Conservation (phyloP, 1,140 invertebrate genomes). For the Popillia japonica region DNA sequence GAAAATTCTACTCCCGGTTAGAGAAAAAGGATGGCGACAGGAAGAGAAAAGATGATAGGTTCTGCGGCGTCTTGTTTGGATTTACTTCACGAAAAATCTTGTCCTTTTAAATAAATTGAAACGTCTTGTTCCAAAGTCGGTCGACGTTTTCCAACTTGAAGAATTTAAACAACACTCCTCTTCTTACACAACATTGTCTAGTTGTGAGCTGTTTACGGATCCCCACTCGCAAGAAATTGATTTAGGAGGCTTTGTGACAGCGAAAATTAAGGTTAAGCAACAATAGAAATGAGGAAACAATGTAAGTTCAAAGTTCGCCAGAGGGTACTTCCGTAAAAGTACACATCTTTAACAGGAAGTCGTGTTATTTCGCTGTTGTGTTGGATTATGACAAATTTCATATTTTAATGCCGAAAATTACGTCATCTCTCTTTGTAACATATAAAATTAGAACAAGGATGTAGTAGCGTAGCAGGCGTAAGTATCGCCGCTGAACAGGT, state of each 20-base stretch:
- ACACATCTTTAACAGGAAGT: too few species aligned
- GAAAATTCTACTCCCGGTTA: neutral
- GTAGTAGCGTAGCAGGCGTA: too few species aligned
- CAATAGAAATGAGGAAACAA: neutral
- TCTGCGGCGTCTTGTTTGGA: neutral
- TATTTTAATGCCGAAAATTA: too few species aligned
- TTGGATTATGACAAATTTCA: too few species aligned
- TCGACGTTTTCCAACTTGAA: neutral
- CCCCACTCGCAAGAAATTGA: neutral
- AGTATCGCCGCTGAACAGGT: too few species aligned
- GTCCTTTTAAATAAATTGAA: constrained; percentile 34
- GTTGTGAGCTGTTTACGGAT: neutral
- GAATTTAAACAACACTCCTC: constrained; percentile 21
- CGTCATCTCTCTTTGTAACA: too few species aligned
- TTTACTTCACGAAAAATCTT: constrained; percentile 22
- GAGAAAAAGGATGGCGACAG: neutral
- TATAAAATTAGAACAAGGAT: too few species aligned
- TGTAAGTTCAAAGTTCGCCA: neutral
- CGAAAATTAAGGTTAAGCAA: neutral
- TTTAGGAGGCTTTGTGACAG: constrained; percentile 13
- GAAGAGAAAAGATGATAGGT: constrained; percentile 23
- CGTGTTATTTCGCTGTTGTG: too few species aligned
- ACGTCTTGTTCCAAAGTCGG: neutral
- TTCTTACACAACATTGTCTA: neutral
- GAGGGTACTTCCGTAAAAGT: too few species aligned